These are phyloP conservation scores for Popillia japonica DNA, from an alignment of 1,140 invertebrate genomes.

Conservation along the genomic window DNA sequence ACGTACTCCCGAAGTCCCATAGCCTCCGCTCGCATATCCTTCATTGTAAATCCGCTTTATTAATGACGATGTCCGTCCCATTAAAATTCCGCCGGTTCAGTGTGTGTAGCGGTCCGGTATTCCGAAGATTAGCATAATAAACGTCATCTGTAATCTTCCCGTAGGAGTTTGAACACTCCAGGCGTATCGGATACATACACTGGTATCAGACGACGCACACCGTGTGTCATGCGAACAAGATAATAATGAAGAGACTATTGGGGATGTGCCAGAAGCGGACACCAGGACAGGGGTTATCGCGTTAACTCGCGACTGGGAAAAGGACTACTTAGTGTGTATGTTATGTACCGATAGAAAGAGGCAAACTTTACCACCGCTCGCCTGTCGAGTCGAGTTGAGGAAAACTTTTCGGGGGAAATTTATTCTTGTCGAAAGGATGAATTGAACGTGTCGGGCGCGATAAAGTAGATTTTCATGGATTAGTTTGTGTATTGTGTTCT, in stretches of 20 bases:
- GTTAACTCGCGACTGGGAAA: not conserved
- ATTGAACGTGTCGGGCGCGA: not conserved
- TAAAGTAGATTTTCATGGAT: not conserved
- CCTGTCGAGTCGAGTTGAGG: not conserved
- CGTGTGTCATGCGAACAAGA: not conserved
- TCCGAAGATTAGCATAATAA: not conserved
- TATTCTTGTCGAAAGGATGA: not conserved
- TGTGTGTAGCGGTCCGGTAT: not conserved
- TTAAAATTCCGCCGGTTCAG: not conserved
- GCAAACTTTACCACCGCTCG: not conserved
- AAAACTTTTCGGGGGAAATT: not conserved
- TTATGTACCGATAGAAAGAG: not conserved
- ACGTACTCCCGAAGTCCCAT: not conserved
- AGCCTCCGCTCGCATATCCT: not conserved
- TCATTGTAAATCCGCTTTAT: not conserved
- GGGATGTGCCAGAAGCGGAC: not conserved
- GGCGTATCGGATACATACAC: not conserved
- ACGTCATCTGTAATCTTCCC: not conserved
- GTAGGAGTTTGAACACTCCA: not conserved
- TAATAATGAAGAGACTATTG: not conserved
- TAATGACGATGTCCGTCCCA: slow-evolving; percentile 9
- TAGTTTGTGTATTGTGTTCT: not conserved
- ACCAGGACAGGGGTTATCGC: not conserved
- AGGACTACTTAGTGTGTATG: not conserved
- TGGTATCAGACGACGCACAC: not conserved